Conservation (phyloP, 64 coral and sea anemone species). For the Dendrophyllia cribrosa region DNA sequence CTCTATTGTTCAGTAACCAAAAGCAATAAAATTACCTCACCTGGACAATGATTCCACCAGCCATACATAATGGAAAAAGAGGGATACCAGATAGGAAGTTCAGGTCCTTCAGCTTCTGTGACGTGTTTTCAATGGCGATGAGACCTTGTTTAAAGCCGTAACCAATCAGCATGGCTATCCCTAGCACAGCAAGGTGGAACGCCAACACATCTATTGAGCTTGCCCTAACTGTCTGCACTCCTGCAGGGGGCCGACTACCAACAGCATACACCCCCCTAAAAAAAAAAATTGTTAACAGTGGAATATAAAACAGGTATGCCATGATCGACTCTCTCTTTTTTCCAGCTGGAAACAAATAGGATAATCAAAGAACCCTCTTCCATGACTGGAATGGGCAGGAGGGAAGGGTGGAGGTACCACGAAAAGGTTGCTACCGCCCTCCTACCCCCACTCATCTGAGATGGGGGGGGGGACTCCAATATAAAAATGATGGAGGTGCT, state of each 20-base stretch:
- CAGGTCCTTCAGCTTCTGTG: constrained; percentile 68
- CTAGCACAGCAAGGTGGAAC: constrained; percentile 66
- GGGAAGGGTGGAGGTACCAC: too few relatives aligned
- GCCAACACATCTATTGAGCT: constrained; percentile 87
- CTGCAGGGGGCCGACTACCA: constrained; percentile 75
- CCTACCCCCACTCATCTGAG: too few relatives aligned
- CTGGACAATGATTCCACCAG: constrained; percentile 83
- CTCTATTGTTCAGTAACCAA: too few relatives aligned
- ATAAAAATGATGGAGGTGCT: too few relatives aligned
- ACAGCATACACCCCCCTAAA: constrained; percentile 83
- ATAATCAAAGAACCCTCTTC: too few relatives aligned
- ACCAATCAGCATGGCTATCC: constrained; percentile 87
- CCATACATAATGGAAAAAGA: constrained; percentile 85
- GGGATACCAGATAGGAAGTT: constrained; percentile 86
- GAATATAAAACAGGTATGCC: not conserved
- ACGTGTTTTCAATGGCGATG: constrained; percentile 77
- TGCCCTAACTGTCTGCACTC: constrained; percentile 79
- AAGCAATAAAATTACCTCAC: constrained; percentile 53
- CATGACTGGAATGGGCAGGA: too few relatives aligned
- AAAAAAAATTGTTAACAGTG: too few relatives aligned
- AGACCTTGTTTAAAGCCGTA: constrained; percentile 75
- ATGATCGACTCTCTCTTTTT: too few relatives aligned
- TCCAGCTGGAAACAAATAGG: too few relatives aligned
- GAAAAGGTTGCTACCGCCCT: too few relatives aligned
- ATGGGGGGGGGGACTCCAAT: too few relatives aligned